Percentiles rank a stretch among this genome's conserved stretches.
Conservation (phyloP, 1,140 invertebrate species). For the Melipona quadrifasciata region DNA sequence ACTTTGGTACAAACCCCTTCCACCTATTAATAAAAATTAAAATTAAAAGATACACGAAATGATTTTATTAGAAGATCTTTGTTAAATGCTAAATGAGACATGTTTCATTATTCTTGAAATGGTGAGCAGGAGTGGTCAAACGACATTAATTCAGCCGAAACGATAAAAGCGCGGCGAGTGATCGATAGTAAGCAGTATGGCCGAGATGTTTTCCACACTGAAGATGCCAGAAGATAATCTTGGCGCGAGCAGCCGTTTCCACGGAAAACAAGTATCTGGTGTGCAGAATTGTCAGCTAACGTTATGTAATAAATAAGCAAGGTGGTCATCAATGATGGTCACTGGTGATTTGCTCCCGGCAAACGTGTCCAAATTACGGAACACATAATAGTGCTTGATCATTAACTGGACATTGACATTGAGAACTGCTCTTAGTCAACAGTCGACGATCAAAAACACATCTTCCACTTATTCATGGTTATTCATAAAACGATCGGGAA, state of each 20-base stretch:
- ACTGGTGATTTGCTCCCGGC: neutral
- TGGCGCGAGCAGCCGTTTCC: constrained; percentile 15
- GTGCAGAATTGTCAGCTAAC: neutral
- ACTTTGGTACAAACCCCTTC: neutral
- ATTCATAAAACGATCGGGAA: too few species aligned
- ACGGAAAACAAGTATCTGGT: constrained; percentile 32
- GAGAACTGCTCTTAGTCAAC: neutral
- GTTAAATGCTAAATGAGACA: neutral
- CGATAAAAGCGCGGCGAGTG: neutral
- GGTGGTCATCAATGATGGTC: constrained; percentile 21
- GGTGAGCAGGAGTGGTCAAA: neutral
- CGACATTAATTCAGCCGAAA: neutral
- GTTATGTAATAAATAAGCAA: constrained; percentile 44
- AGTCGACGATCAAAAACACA: neutral
- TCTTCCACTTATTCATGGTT: neutral
- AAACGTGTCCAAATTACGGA: constrained; percentile 18
- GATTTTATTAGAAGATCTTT: neutral
- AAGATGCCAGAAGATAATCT: constrained; percentile 12
- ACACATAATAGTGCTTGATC: constrained; percentile 6
- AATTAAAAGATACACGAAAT: neutral
- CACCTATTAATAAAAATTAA: neutral
- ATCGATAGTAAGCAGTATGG: constrained; percentile 20
- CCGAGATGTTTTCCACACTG: neutral
- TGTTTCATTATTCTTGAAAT: neutral
- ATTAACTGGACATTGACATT: constrained; percentile 38